phyloP scores from a whole-genome alignment of 2,888 invertebrate genomes.

The Ypsolopha sequella region DNA sequence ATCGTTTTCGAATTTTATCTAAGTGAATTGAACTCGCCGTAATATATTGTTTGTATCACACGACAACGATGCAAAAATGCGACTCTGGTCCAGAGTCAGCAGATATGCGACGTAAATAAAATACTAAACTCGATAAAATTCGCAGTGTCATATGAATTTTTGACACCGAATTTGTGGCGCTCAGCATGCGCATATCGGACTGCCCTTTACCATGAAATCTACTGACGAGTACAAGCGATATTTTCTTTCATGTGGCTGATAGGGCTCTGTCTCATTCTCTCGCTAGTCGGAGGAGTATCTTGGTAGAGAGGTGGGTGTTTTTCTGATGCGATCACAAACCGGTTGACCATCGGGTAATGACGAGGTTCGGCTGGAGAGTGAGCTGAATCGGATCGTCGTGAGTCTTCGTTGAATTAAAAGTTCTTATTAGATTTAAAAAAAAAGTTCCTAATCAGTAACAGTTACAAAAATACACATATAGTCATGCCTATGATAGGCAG shows the following conservation, averaged over 20 bases:
- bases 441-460: too few relatives aligned
- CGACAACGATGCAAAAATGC: too few relatives aligned
- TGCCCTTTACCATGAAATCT: conserved; percentile 35
- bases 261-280: not conserved
- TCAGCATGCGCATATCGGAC: conserved; percentile 42
- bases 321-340: conserved; percentile 67
- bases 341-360: conserved; percentile 62
- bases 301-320: conserved; percentile 57
- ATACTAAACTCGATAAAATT: conserved; percentile 24
- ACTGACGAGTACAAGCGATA: not conserved
- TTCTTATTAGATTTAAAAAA: too few relatives aligned
- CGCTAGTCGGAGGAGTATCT: conserved; percentile 14
- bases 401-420: too few relatives aligned
- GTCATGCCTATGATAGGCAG: too few relatives aligned
- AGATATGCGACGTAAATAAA: conserved; percentile 6
- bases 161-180: conserved; percentile 51
- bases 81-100: not conserved
- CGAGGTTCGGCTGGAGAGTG: conserved; percentile 1
- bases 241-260: not conserved
- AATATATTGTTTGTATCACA: too few relatives aligned
- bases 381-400: not conserved
- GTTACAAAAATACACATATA: too few relatives aligned
- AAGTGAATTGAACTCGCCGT: too few relatives aligned
- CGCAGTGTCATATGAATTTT: conserved; percentile 49
- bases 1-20: too few relatives aligned